Conservation (phyloP, 2,113 vertebrate species). For the Salvator merianae region DNA sequence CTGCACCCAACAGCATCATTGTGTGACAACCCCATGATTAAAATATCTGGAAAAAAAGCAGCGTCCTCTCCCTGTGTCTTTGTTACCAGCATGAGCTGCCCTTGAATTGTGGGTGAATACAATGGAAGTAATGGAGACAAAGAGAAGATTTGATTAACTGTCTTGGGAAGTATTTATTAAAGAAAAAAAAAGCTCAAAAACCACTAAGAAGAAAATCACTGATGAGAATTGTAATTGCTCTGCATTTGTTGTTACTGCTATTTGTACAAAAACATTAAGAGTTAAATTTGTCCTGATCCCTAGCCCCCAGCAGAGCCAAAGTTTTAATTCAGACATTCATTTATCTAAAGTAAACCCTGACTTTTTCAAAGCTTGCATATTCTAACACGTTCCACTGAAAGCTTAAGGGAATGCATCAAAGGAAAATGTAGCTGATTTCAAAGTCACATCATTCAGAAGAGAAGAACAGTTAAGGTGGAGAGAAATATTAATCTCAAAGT, state of each 20-base stretch:
- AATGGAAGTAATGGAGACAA: conserved; percentile 40
- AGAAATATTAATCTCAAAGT: conserved; percentile 40
- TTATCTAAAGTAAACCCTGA: background rate
- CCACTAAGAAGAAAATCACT: conserved; percentile 26
- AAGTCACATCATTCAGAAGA: conserved; percentile 2
- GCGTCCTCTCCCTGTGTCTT: conserved; percentile 15
- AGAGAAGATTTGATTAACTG: conserved; percentile 47
- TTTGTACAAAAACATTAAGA: fast-evolving
- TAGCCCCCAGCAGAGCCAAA: background rate
- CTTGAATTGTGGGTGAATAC: conserved; percentile 34
- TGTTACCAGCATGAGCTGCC: background rate
- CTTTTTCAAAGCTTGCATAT: conserved; percentile 23
- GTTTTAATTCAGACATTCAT: background rate
- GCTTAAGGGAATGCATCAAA: conserved; percentile 3
- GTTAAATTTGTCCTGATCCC: background rate
- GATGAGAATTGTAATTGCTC: background rate
- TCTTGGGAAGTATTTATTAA: conserved; percentile 13
- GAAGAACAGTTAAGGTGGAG: background rate
- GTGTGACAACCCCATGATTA: conserved; percentile 36
- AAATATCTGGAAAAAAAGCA: conserved; percentile 47
- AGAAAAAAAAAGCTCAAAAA: background rate
- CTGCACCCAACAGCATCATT: background rate
- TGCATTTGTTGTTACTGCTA: conserved; percentile 10
- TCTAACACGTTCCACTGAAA: background rate
- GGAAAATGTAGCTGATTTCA: background rate